Percentiles rank a stretch among this genome's conserved stretches.
Conservation (phyloP, 1,140 invertebrate species). For the Drosophila burlai region DNA sequence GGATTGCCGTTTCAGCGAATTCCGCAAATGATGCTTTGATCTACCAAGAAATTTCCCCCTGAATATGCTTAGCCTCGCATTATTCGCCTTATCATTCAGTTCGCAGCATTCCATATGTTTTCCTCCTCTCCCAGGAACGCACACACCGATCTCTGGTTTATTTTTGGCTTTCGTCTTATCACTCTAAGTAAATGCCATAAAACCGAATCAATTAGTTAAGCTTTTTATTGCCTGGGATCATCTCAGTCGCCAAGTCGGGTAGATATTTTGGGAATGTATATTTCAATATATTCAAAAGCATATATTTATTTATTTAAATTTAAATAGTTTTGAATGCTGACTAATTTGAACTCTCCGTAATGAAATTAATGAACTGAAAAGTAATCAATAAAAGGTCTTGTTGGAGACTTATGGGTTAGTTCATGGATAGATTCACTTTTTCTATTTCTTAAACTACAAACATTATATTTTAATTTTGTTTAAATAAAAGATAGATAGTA, state of each 20-base stretch:
- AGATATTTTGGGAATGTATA: constrained; percentile 17
- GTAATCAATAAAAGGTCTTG: background rate
- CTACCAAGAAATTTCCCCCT: background rate
- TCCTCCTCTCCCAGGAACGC: background rate
- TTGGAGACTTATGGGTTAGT: no score
- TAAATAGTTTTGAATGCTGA: background rate
- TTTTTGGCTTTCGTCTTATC: background rate
- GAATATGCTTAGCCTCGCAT: background rate
- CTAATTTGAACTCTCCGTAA: background rate
- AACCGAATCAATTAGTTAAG: constrained; percentile 14
- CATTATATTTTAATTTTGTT: background rate
- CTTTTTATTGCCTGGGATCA: constrained; percentile 23
- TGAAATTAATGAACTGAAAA: background rate
- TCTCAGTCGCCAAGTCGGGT: background rate
- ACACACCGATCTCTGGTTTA: constrained; percentile 1
- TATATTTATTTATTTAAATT: background rate
- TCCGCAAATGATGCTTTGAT: constrained; percentile 11
- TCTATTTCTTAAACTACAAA: background rate
- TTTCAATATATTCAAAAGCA: background rate
- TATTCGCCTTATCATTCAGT: constrained; percentile 1
- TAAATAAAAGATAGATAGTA: no score
- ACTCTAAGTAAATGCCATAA: background rate
- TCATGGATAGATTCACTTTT: no score
- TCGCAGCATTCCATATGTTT: background rate
- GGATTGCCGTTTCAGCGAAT: constrained; percentile 3